Evolutionary conservation across 1,140 invertebrate genomes (phyloP).

Genomic region (Aphis craccivora): DNA sequence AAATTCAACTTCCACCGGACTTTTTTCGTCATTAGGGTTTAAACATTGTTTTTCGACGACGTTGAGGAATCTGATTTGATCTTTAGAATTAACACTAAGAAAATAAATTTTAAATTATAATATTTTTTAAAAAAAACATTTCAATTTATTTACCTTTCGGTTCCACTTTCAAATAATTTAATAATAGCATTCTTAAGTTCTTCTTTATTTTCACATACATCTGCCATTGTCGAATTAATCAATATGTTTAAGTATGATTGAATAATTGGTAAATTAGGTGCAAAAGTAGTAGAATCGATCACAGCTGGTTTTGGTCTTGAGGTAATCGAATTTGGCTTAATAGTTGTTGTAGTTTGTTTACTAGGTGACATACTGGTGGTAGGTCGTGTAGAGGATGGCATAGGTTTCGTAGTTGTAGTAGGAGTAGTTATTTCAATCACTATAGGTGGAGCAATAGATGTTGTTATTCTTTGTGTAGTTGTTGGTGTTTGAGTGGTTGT

Average conservation of each 20-base stretch:
- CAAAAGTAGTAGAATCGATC: conserved; percentile 41
- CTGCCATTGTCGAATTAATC: conserved; percentile 25
- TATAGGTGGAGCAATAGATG: background rate
- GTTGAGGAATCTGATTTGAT: conserved; percentile 35
- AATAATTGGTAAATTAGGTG: background rate
- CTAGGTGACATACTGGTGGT: background rate
- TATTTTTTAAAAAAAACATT: background rate
- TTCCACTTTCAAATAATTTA: conserved; percentile 51
- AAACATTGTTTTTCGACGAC: background rate
- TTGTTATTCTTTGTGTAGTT: conserved; percentile 1
- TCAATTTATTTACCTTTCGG: background rate
- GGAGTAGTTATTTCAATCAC: conserved; percentile 19
- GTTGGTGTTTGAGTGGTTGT: background rate
- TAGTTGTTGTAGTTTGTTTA: conserved; percentile 29
- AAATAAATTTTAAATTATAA: background rate
- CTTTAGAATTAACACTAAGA: background rate
- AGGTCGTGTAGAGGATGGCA: background rate
- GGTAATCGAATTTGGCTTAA: conserved; percentile 20
- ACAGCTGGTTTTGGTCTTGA: conserved; percentile 29
- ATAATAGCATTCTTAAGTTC: conserved; percentile 47
- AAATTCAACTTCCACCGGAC: conserved; percentile 28
- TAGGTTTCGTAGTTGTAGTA: background rate
- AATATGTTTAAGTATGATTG: conserved; percentile 14
- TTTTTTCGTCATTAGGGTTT: background rate
- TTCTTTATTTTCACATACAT: conserved; percentile 15